These are phyloP conservation scores for Neosilurus mollespiculum DNA, from an alignment of 2,797 vertebrate genomes.

Conservation along the genomic window DNA sequence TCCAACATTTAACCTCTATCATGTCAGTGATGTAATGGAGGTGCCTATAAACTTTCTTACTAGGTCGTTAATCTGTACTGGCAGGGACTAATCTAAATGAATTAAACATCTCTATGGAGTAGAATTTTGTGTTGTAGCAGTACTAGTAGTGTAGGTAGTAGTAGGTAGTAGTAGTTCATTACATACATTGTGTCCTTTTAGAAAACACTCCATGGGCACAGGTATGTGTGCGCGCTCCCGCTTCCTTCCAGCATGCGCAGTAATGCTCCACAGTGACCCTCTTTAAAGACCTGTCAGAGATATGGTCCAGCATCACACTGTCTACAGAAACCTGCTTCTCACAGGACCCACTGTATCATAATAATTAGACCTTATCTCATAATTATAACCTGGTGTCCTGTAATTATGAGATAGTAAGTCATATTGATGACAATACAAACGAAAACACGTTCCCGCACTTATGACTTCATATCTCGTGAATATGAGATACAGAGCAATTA, in stretches of 20 bases:
- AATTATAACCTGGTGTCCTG: too few relatives aligned
- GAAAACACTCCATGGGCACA: neutral
- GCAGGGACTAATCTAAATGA: neutral
- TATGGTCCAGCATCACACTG: neutral
- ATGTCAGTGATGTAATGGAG: slow-evolving; percentile 25
- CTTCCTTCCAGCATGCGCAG: neutral
- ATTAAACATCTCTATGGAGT: neutral
- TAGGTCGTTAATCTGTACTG: slow-evolving; percentile 1
- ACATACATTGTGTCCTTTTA: too few relatives aligned
- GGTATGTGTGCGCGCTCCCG: neutral
- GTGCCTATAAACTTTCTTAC: slow-evolving; percentile 15
- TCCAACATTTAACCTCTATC: slow-evolving; percentile 5
- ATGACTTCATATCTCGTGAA: too few relatives aligned
- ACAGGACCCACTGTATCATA: too few relatives aligned
- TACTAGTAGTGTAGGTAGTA: neutral
- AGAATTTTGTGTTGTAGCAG: neutral
- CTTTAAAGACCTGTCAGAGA: neutral
- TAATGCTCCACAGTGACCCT: neutral
- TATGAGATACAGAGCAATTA: too few relatives aligned
- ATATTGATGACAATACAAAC: too few relatives aligned
- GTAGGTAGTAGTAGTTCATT: neutral
- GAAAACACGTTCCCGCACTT: too few relatives aligned
- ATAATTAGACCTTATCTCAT: too few relatives aligned
- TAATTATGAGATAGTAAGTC: too few relatives aligned
- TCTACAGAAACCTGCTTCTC: slow-evolving; percentile 7